Conservation (phyloP, 1,140 invertebrate genomes). For the Achroia grisella region DNA sequence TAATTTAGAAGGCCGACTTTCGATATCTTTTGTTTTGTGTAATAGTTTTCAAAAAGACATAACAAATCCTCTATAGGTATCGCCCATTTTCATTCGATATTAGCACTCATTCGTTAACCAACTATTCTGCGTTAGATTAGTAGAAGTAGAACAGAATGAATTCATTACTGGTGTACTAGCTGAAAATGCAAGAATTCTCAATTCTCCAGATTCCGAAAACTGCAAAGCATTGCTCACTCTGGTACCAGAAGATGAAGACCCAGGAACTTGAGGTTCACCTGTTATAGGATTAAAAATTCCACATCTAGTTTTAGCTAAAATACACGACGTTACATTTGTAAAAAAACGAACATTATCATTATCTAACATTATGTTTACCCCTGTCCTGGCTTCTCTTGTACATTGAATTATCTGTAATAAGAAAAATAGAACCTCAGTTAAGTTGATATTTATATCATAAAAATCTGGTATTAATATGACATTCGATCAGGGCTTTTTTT, state of each 20-base stretch:
- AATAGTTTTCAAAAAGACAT: no score
- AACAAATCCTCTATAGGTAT: neutral
- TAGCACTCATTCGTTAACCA: constrained; percentile 62
- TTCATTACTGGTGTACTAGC: constrained; percentile 42
- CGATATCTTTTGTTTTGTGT: no score
- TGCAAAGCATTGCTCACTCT: constrained; percentile 70
- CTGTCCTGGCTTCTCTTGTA: constrained; percentile 63
- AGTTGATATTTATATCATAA: no score
- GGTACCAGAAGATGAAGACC: constrained; percentile 37
- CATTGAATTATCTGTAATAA: constrained; percentile 68
- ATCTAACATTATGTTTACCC: constrained; percentile 65
- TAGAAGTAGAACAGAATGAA: constrained; percentile 50
- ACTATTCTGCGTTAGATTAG: constrained; percentile 56
- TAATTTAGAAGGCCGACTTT: no score
- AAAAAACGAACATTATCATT: constrained; percentile 70
- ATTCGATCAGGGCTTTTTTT: no score
- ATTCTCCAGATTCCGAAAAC: constrained; percentile 68
- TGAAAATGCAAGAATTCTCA: constrained; percentile 70
- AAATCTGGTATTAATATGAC: no score
- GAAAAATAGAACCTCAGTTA: no score
- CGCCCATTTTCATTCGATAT: neutral
- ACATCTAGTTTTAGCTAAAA: constrained; percentile 72
- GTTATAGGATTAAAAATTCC: constrained; percentile 74
- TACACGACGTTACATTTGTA: constrained; percentile 75
- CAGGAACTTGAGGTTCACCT: constrained; percentile 73